Base-by-base conservation (phyloP, 2,113 vertebrate genomes). In the Pyrgilauda ruficollis region DNA sequence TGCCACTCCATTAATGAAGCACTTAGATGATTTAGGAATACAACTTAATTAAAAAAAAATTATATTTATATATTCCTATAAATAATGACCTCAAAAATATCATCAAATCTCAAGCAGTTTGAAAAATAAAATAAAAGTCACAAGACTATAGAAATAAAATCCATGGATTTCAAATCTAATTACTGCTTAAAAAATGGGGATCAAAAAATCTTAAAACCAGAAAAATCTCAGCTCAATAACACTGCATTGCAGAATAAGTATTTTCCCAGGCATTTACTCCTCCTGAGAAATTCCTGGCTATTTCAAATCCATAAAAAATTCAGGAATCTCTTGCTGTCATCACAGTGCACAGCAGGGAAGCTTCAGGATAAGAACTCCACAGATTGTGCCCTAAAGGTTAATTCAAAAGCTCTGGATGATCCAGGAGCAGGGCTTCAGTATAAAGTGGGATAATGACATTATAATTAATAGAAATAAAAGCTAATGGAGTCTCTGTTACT, bases 11-110 rank as follows among this genome's bases (percentile, higher is more conserved):
- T 8, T 27, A 26, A 44, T 28, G 28, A 66, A 56, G 4, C 4
- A 7, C 11, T 23, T 5, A 0, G 10, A 47, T 47, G 7, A 11
- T 27, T 37, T 21, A 44, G 7, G 23, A 49, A 66, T 24, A 41
- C 74, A n/a, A 23, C 5, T 28, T 6, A 47, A 2, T 37, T 50
- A 1, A 1, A 2, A n/a, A 64, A 64, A 33, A 1, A n/a, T 21
- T 53, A 2, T 8, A 26, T 35, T 16, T 52, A 10, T 21, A 7
- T n/a, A 39, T 47, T n/a, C 28, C 41, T 63, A 17, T 44, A 63
- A 84, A 47, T 5, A 31, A 13, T 6, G 1, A 14, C 7, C 53
- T 72, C 44, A 15, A 10, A 84, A 28, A 20, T 26, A 49, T 49
- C 18, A 44, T 31, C 31, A 11, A 58, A 61, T 27, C 35, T 49